A percentile compares a stretch with the other conserved stretches of the same genome.
These are phyloP conservation scores for Pinna nobilis DNA, from an alignment of 1,140 invertebrate species.

Conservation along the genomic window DNA sequence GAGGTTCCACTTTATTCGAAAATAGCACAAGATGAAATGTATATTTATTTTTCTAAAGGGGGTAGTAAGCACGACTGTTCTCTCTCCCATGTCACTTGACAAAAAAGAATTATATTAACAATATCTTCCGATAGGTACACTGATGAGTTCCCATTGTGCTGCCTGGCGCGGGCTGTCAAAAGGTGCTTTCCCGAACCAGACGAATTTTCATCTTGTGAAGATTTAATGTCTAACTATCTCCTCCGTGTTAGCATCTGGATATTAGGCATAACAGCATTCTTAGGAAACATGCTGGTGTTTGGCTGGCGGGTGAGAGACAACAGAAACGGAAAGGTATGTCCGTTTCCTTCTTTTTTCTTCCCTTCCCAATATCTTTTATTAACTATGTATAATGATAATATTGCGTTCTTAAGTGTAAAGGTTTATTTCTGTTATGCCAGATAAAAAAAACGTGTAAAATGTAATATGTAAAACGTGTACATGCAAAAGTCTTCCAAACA, in stretches of 20 bases:
- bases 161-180: slow-evolving; percentile 72
- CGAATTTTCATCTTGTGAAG: slow-evolving; percentile 79
- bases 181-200: slow-evolving; percentile 76
- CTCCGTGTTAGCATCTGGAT: slow-evolving; percentile 80
- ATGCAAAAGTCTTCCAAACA: no score
- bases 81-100: neutral
- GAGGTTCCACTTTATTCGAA: no score
- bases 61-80: no score
- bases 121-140: neutral
- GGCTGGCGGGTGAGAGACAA: slow-evolving; percentile 76
- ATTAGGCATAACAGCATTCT: slow-evolving; percentile 79
- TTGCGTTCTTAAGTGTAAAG: neutral
- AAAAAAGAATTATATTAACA: neutral
- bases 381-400: neutral
- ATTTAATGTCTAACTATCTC: slow-evolving; percentile 79
- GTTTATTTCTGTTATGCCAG: neutral
- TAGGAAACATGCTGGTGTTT: slow-evolving; percentile 81
- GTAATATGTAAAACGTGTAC: no score
- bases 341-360: neutral
- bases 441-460: no score
- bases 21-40: no score
- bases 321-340: slow-evolving; percentile 64
- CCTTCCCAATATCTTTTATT: neutral
- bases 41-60: no score
- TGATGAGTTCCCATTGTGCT: slow-evolving; percentile 79